Evolutionary conservation across 2,888 invertebrate genomes (phyloP).

Genomic region (Omphaloscelis lunosa): DNA sequence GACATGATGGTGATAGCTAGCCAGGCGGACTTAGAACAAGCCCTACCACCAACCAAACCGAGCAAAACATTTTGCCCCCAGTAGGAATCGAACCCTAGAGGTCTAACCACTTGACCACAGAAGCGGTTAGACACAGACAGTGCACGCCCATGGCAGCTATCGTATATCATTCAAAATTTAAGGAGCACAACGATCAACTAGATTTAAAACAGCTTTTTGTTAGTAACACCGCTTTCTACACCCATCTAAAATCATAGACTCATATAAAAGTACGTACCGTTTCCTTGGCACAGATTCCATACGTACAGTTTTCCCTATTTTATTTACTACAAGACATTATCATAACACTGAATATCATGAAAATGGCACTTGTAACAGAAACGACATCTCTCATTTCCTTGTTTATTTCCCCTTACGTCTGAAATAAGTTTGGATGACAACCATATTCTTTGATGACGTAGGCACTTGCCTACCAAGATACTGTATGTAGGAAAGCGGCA

Average conservation of each 20-base stretch:
- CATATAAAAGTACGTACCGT: constrained; percentile 29
- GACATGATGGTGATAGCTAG: too few species aligned
- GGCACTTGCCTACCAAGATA: constrained; percentile 14
- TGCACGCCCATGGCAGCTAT: too few species aligned
- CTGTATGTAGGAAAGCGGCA: not conserved
- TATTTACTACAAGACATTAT: constrained; percentile 62
- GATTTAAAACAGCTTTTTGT: not conserved
- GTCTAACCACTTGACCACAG: too few species aligned
- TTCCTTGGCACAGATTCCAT: constrained; percentile 53
- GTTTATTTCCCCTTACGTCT: constrained; percentile 70
- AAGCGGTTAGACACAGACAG: too few species aligned
- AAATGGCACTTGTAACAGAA: constrained; percentile 65
- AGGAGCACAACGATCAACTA: too few species aligned
- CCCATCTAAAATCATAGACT: not conserved
- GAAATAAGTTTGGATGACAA: constrained; percentile 69
- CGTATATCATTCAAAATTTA: not conserved
- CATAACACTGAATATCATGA: constrained; percentile 65
- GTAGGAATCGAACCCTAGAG: too few species aligned
- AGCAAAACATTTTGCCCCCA: too few species aligned
- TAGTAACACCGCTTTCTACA: not conserved
- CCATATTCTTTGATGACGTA: constrained; percentile 47
- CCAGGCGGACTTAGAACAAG: too few species aligned
- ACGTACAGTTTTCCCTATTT: constrained; percentile 51
- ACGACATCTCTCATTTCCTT: constrained; percentile 78
- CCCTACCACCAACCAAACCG: too few species aligned